Percentiles rank a stretch among this genome's conserved stretches.
phyloP scores from a whole-genome alignment of 2,113 vertebrate genomes.

The Pao palembangensis region DNA sequence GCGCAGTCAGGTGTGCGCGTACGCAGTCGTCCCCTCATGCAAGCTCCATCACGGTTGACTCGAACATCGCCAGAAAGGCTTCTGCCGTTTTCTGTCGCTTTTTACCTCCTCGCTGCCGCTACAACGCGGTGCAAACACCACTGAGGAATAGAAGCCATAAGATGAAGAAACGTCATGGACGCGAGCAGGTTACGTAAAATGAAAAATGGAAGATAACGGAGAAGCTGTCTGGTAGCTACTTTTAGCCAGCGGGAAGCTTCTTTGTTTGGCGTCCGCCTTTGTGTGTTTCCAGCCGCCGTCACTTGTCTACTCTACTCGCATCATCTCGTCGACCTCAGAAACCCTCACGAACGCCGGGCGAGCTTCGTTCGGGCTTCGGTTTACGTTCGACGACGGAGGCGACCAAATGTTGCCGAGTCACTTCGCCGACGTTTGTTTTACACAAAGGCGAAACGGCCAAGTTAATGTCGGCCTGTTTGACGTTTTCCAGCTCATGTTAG shows the following conservation, averaged over 20 bases:
- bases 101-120: slow-evolving; percentile 6
- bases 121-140: slow-evolving; percentile 27
- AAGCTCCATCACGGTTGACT: slow-evolving; percentile 51
- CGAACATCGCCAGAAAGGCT: slow-evolving; percentile 30
- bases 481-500: neutral
- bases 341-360: neutral
- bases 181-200: slow-evolving; percentile 76
- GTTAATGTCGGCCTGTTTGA: slow-evolving; percentile 42
- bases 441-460: slow-evolving; percentile 22
- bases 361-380: neutral
- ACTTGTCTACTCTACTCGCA: slow-evolving; percentile 45
- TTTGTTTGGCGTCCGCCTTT: slow-evolving; percentile 66
- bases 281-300: slow-evolving; percentile 43
- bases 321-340: neutral
- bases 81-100: slow-evolving; percentile 1
- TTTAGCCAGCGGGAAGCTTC: slow-evolving; percentile 33
- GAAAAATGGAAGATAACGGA: slow-evolving; percentile 78
- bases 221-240: slow-evolving; percentile 78
- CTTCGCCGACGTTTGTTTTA: slow-evolving; percentile 44
- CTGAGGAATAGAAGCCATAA: slow-evolving; percentile 60
- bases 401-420: slow-evolving; percentile 5
- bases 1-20: slow-evolving; percentile 40
- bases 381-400: neutral
- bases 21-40: slow-evolving; percentile 36
- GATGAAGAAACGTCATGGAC: slow-evolving; percentile 81